Evolutionary conservation across 2,797 vertebrate genomes (phyloP).

Genomic region (Enteromius radiatus): DNA sequence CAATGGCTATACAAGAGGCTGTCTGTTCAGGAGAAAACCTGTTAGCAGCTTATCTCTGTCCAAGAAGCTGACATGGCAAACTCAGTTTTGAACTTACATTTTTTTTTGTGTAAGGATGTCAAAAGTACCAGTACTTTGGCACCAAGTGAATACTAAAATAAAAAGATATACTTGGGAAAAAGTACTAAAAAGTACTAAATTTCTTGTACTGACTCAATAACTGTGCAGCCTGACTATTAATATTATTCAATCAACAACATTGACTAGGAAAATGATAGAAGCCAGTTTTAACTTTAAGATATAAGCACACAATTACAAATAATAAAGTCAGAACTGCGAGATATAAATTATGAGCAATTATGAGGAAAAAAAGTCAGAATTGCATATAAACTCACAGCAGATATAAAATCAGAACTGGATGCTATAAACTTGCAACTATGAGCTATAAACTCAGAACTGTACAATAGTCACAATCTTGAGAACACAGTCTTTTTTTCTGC

Average conservation of each 20-base stretch:
- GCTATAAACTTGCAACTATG: no score
- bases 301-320: no score
- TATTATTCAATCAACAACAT: neutral
- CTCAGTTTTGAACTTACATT: neutral
- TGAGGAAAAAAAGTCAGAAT: no score
- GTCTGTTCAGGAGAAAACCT: constrained; percentile 27
- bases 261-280: neutral
- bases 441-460: no score
- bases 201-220: neutral
- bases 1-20: constrained; percentile 24
- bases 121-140: neutral
- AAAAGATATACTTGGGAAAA: neutral
- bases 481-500: no score
- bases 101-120: constrained; percentile 1
- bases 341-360: no score
- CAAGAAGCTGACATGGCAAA: constrained; percentile 23
- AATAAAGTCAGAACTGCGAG: no score
- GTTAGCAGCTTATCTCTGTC: constrained; percentile 29
- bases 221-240: neutral
- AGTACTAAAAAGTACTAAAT: neutral
- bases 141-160: neutral
- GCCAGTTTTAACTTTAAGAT: no score
- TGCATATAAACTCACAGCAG: no score
- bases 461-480: no score
- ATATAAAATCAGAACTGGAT: no score